Conservation (phyloP, 2,888 invertebrate species). For the Steinernema hermaphroditum region DNA sequence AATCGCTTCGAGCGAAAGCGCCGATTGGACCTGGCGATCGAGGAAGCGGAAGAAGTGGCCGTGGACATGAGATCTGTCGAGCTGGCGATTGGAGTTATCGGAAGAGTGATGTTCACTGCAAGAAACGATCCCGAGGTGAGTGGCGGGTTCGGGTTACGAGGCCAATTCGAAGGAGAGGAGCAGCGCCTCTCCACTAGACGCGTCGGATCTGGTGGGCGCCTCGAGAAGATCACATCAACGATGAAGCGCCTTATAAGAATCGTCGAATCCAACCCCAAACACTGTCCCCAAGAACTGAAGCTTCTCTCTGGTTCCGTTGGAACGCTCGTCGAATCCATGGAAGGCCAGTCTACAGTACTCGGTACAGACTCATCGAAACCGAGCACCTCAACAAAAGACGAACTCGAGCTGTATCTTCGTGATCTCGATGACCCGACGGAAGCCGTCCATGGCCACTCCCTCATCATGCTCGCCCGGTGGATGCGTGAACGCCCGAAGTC, state of each 20-base stretch:
- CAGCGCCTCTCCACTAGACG: not conserved
- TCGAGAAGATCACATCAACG: not conserved
- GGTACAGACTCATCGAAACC: not conserved
- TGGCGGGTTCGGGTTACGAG: not conserved
- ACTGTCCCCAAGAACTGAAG: constrained; percentile 15
- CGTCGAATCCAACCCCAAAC: not conserved
- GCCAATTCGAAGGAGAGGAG: too few relatives aligned
- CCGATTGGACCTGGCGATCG: not conserved
- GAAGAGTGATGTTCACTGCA: constrained; percentile 12
- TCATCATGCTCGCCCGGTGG: constrained; percentile 32
- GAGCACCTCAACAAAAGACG: not conserved
- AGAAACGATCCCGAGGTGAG: constrained; percentile 19
- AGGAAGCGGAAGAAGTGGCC: not conserved
- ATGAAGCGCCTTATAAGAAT: not conserved
- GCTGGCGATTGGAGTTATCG: constrained; percentile 31
- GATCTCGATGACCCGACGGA: constrained; percentile 32
- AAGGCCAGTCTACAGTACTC: not conserved
- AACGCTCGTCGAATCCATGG: not conserved
- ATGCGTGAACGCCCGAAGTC: constrained; percentile 26
- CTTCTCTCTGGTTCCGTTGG: not conserved
- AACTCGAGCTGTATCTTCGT: constrained; percentile 30
- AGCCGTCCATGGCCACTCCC: constrained; percentile 32
- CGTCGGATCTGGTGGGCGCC: not conserved
- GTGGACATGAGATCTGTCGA: constrained; percentile 24
- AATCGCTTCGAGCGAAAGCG: not conserved